A percentile compares a stretch with the other conserved stretches of the same genome.
These are phyloP conservation scores for Salvelinus alpinus DNA, from an alignment of 2,113 vertebrate species.

Conservation along the genomic window DNA sequence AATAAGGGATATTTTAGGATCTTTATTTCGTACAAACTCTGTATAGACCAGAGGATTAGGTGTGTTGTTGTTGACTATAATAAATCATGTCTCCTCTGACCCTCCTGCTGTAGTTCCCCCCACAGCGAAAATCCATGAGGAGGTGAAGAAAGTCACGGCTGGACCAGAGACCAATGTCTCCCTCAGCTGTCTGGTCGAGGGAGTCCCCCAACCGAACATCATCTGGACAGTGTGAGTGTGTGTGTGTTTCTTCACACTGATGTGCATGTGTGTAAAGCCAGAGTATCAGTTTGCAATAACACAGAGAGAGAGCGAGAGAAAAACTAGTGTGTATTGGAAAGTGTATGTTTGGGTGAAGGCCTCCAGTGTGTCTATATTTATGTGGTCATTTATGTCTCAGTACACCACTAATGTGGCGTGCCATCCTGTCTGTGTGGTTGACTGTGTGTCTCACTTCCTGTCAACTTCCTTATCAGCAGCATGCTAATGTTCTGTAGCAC, in stretches of 20 bases:
- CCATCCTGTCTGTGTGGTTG: not conserved
- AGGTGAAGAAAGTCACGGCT: slow-evolving; percentile 1
- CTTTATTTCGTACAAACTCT: not conserved
- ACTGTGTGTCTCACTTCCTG: slow-evolving; percentile 10
- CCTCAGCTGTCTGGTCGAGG: slow-evolving; percentile 2
- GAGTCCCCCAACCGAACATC: not conserved
- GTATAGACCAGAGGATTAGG: too few relatives aligned
- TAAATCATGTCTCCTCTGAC: not conserved
- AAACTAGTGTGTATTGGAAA: not conserved
- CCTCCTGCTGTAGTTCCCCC: not conserved
- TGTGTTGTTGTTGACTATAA: not conserved
- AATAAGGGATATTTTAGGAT: not conserved
- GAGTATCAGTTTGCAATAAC: too few relatives aligned
- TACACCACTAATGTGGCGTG: not conserved
- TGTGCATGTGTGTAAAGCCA: too few relatives aligned
- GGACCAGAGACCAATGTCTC: slow-evolving; percentile 13
- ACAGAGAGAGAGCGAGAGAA: not conserved
- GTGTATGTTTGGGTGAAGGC: not conserved
- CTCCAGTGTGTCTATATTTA: not conserved
- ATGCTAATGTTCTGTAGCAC: not conserved
- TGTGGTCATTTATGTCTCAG: not conserved
- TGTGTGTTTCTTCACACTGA: too few relatives aligned
- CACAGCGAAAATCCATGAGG: not conserved
- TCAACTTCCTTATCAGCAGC: not conserved
- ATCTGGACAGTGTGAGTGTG: not conserved